Percentiles rank a stretch among this genome's conserved stretches.
phyloP scores from a whole-genome alignment of 53 echinoderm and acorn worm species.

The Actinopyga echinites region DNA sequence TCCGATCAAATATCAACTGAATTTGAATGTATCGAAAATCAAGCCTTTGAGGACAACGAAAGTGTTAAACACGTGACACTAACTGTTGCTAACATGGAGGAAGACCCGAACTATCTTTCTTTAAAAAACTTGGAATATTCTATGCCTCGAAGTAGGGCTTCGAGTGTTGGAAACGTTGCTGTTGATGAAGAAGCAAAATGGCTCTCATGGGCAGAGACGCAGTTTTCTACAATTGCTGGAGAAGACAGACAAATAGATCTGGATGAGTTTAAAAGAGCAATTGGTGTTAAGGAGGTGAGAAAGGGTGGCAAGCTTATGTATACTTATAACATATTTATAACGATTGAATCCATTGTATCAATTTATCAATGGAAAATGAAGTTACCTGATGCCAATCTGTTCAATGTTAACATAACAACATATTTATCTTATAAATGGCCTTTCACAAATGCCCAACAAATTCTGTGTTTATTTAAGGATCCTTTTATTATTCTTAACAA shows the following conservation, averaged over 20 bases:
- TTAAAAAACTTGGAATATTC: conserved; percentile 35
- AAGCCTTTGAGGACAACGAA: conserved; percentile 19
- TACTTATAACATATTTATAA: background rate
- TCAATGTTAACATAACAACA: no score
- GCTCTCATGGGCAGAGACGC: conserved; percentile 85
- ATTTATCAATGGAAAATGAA: no score
- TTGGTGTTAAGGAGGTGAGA: conserved; percentile 90
- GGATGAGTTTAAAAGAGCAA: conserved; percentile 85
- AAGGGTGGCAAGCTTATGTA: background rate
- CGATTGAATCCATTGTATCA: background rate
- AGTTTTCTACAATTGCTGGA: conserved; percentile 86
- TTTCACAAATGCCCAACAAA: no score
- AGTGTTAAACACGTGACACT: background rate
- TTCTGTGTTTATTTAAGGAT: no score
- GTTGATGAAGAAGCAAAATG: conserved; percentile 81
- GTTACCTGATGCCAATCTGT: no score
- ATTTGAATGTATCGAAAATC: conserved; percentile 28
- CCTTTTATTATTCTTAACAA: no score
- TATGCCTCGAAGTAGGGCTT: conserved; percentile 39
- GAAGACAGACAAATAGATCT: conserved; percentile 87
- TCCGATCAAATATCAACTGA: background rate
- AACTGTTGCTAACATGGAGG: background rate
- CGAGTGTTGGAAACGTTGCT: conserved; percentile 45
- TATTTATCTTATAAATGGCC: no score
- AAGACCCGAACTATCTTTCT: conserved; percentile 39